Base-by-base conservation (phyloP, 2,797 vertebrate genomes). In the Acipenser transmontanus region DNA sequence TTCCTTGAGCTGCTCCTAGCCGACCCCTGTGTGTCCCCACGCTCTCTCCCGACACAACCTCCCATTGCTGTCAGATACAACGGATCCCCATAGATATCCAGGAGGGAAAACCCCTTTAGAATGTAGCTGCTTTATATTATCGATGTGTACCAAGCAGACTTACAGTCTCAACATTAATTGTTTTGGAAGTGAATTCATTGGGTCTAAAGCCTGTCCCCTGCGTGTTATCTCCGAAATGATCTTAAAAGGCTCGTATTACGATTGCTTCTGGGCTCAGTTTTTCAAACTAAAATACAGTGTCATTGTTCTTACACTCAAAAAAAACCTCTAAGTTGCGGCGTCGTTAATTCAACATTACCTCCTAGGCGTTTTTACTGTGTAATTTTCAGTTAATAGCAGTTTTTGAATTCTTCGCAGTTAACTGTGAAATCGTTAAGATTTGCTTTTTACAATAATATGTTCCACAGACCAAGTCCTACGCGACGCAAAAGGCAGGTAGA, bases 31-130 rank as follows among this genome's bases (percentile, higher is more conserved):
- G 87, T 87, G 74, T 94, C 90, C 74, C 84, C 82, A 77, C 87
- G 86, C 69, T 91, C 91, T 82, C 92, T 88, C 81, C 94, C 93
- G 82, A 96, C 89, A 78, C 94, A 97, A 83, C 93, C 91, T 82
- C 94, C 95, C 94, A 97, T 96, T 78, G 85, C 82, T 67, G 77
- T 77, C 80, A 75, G 73, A 73, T 74, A 68, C 72, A 68, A 70
- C 70, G 73, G 70, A 82, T 77, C 80, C 72, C 81, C 90, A 91
- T 91, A 63, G 71, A 70, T 74, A 69, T 65, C 71, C 71, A 74
- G 69, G n/a, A 50, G 61, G n/a, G 20, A 51, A 69, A 17, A 49
- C 67, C 61, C 13, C 7, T 48, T 50, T n/a, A 59, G 20, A 17
- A 50, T 54, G n/a, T 14, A 64, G 34, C 4, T 64, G 56, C 50